Percentiles rank a stretch among this genome's conserved stretches.
Conservation (phyloP, 1,140 invertebrate species). For the Sarcophaga peregrina region DNA sequence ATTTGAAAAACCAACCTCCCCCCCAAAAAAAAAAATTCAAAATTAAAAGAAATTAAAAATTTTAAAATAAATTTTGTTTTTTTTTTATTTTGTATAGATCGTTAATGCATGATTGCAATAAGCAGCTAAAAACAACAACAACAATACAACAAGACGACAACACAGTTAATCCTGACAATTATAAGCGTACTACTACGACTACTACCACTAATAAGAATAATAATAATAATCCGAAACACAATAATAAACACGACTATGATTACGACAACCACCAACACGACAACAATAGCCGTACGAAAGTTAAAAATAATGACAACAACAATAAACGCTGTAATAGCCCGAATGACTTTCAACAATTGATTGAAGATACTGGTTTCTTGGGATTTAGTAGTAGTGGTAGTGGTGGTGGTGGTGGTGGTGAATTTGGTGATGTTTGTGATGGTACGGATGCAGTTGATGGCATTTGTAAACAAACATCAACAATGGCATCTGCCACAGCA, state of each 20-base stretch:
- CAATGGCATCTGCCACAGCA: background rate
- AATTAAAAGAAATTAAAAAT: background rate
- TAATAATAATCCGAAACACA: background rate
- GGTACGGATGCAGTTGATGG: background rate
- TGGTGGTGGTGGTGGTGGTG: background rate
- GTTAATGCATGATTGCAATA: conserved; percentile 57
- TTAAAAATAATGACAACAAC: background rate
- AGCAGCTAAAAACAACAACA: conserved; percentile 33
- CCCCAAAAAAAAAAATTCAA: background rate
- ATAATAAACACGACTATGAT: too few relatives aligned
- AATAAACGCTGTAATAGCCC: background rate
- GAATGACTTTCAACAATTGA: background rate
- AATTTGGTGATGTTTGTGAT: background rate
- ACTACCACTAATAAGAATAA: too few relatives aligned
- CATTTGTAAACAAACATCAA: background rate
- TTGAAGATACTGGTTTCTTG: background rate
- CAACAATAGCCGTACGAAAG: background rate
- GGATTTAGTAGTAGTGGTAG: background rate
- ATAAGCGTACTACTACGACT: background rate
- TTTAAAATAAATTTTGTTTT: background rate
- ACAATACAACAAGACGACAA: background rate
- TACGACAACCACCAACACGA: background rate
- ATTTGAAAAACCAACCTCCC: background rate
- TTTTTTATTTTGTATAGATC: conserved; percentile 50
- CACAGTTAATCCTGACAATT: background rate